Percentiles rank a stretch among this genome's conserved stretches.
Conservation (phyloP, 2,113 vertebrate species). For the Bos javanicus region DNA sequence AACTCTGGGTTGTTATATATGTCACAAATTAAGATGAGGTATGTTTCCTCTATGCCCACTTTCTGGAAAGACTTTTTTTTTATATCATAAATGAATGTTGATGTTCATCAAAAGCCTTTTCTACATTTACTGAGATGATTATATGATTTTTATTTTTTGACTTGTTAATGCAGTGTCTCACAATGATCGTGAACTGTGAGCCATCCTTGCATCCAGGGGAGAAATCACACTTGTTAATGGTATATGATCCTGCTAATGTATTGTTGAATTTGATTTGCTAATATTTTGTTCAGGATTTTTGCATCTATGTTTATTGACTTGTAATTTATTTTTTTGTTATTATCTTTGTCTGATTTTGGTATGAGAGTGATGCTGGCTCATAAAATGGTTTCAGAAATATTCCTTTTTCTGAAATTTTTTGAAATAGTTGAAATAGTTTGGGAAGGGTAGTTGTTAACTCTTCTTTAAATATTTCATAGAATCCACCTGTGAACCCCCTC, state of each 20-base stretch:
- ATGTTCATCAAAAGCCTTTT: neutral
- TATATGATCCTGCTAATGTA: neutral
- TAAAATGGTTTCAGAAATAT: neutral
- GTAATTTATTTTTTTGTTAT: neutral
- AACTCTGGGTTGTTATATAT: neutral
- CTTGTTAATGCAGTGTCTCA: neutral
- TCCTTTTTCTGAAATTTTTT: neutral
- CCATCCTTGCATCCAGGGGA: neutral
- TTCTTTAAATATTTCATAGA: neutral
- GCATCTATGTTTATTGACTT: neutral
- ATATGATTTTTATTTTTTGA: neutral
- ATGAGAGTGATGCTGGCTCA: neutral
- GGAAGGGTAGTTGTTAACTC: neutral
- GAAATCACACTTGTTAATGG: neutral
- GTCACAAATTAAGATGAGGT: neutral
- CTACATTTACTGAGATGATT: neutral
- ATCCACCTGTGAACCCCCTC: neutral
- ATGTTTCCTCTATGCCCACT: neutral
- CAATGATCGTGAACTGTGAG: neutral
- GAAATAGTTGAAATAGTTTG: neutral
- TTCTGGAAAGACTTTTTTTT: neutral
- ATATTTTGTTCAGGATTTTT: neutral
- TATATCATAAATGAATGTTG: neutral
- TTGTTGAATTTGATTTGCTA: neutral
- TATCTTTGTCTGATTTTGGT: neutral